Evolutionary conservation across 2,113 vertebrate species (phyloP).

Genomic region (Barbus barbus): DNA sequence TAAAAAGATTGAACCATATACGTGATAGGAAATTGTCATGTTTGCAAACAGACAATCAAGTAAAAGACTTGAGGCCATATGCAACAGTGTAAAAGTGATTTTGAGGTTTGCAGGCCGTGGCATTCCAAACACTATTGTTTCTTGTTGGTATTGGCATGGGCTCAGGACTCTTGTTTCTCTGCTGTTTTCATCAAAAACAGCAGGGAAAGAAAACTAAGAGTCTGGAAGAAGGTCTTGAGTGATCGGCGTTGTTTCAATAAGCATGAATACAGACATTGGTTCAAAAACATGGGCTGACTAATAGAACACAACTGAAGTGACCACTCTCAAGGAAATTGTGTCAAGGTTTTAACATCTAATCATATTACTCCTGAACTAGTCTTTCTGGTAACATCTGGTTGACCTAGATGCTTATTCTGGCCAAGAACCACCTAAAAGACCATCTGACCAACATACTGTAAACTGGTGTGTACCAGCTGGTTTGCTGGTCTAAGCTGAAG

Average conservation of each 20-base stretch:
- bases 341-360: neutral
- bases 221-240: neutral
- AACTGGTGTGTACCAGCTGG: neutral
- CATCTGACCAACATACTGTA: neutral
- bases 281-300: neutral
- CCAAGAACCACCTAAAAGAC: neutral
- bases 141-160: slow-evolving; percentile 22
- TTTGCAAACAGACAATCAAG: neutral
- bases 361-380: neutral
- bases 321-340: neutral
- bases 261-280: neutral
- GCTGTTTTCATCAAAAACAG: no score
- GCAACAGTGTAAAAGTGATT: slow-evolving; percentile 13
- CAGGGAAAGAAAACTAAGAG: neutral
- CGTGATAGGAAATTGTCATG: neutral
- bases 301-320: neutral
- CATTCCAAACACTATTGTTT: slow-evolving; percentile 40
- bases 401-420: neutral
- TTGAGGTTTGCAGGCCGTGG: slow-evolving; percentile 21
- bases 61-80: neutral
- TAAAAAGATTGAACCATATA: neutral
- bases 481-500: neutral
- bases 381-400: neutral
- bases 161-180: neutral
- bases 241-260: neutral